A percentile compares a stretch with the other conserved stretches of the same genome.
Conservation (phyloP, 64 coral and sea anemone species). For the Catalaphyllia jardinei region DNA sequence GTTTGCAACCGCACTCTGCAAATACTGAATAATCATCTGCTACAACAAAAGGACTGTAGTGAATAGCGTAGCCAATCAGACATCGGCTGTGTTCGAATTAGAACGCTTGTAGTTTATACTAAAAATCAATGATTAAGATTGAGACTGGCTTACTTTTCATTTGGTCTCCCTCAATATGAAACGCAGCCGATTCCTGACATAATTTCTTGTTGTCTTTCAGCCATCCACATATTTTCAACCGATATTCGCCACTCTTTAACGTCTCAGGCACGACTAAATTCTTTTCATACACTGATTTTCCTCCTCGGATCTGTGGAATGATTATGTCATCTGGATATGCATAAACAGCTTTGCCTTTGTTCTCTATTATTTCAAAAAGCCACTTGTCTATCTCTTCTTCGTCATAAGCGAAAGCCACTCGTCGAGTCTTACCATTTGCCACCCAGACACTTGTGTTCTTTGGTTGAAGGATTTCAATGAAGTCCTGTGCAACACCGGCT, state of each 20-base stretch:
- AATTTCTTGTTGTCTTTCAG: neutral
- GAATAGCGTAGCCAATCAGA: no score
- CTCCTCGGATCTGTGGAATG: constrained; percentile 5
- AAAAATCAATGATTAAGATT: neutral
- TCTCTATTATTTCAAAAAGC: constrained; percentile 41
- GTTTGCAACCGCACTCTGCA: no score
- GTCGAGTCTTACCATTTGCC: constrained; percentile 61
- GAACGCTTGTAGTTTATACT: no score
- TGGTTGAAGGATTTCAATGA: constrained; percentile 41
- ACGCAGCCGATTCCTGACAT: constrained; percentile 28
- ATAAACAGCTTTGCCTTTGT: neutral
- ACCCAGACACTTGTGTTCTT: constrained; percentile 74
- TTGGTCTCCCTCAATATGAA: constrained; percentile 63
- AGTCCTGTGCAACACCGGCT: neutral
- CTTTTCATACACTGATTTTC: constrained; percentile 29
- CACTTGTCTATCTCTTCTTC: constrained; percentile 50
- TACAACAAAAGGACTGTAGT: no score
- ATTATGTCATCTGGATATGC: constrained; percentile 18
- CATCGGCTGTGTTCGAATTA: no score
- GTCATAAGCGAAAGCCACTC: constrained; percentile 31
- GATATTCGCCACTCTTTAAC: constrained; percentile 36
- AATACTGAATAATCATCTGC: no score
- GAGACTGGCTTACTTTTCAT: neutral
- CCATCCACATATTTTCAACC: constrained; percentile 33
- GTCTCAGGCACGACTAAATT: constrained; percentile 20